Conservation (phyloP, 2,797 vertebrate species). For the Parauchenoglanis punctatus region DNA sequence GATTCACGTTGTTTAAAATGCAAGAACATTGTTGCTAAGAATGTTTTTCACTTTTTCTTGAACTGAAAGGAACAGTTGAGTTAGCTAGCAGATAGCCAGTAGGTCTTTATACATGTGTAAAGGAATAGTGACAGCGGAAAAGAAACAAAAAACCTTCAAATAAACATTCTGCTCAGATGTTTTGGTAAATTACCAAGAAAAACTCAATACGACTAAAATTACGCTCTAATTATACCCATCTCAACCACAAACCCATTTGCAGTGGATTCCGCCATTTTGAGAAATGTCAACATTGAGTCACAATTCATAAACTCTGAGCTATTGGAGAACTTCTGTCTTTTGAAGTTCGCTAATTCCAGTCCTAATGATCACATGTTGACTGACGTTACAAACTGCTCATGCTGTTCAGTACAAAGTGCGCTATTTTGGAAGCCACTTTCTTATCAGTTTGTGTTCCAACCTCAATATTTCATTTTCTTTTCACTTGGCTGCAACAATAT, state of each 20-base stretch:
- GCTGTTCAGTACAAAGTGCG: background rate
- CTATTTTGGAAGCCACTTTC: background rate
- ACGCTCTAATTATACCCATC: background rate
- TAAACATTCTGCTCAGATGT: background rate
- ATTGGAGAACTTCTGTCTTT: background rate
- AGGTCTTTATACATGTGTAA: background rate
- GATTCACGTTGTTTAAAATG: background rate
- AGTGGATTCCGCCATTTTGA: background rate
- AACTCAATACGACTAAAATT: background rate
- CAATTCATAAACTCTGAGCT: background rate
- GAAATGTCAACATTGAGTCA: constrained; percentile 12
- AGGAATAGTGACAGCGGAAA: background rate
- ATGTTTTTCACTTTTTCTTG: background rate
- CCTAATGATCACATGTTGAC: background rate
- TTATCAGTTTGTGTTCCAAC: background rate
- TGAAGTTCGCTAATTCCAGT: background rate
- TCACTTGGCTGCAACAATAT: background rate
- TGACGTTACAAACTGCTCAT: background rate
- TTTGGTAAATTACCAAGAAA: background rate
- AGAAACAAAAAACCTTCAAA: background rate
- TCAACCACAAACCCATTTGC: constrained; percentile 2
- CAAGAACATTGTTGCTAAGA: background rate
- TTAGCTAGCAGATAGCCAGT: background rate
- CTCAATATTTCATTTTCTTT: background rate
- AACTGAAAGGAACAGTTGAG: background rate